Conservation (phyloP, 2,113 vertebrate species). For the Heloderma charlesbogerti region DNA sequence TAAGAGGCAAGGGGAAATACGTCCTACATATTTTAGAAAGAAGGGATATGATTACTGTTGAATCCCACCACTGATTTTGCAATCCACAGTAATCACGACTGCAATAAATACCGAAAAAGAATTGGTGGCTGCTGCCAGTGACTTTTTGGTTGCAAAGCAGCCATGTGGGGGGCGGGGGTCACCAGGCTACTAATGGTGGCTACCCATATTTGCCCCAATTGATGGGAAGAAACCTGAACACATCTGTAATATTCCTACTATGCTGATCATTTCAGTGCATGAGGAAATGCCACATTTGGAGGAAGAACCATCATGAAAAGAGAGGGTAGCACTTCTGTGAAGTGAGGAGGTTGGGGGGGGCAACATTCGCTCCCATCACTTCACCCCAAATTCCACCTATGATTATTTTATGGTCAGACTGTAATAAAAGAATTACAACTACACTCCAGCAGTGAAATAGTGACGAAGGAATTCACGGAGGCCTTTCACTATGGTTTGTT, state of each 20-base stretch:
- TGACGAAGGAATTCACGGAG: constrained; percentile 15
- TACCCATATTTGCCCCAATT: neutral
- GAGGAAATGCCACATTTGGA: neutral
- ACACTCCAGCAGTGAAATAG: fast-evolving
- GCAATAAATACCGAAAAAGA: neutral
- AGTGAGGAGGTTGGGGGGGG: neutral
- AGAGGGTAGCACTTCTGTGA: neutral
- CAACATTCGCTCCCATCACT: neutral
- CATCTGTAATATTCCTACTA: neutral
- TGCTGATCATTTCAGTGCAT: neutral
- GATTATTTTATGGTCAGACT: neutral
- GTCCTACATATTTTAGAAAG: neutral
- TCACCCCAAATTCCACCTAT: neutral
- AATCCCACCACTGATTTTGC: neutral
- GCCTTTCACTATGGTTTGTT: constrained; percentile 31
- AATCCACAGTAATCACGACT: neutral
- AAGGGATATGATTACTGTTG: neutral
- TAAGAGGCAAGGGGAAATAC: neutral
- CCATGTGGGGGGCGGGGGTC: no score
- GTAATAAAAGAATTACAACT: neutral
- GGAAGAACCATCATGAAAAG: neutral
- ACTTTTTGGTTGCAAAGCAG: neutral
- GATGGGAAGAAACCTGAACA: no score
- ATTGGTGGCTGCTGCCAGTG: neutral
- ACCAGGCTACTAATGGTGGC: neutral